phyloP scores from a whole-genome alignment of 2,797 vertebrate species.

The Micrastur ruficollis region DNA sequence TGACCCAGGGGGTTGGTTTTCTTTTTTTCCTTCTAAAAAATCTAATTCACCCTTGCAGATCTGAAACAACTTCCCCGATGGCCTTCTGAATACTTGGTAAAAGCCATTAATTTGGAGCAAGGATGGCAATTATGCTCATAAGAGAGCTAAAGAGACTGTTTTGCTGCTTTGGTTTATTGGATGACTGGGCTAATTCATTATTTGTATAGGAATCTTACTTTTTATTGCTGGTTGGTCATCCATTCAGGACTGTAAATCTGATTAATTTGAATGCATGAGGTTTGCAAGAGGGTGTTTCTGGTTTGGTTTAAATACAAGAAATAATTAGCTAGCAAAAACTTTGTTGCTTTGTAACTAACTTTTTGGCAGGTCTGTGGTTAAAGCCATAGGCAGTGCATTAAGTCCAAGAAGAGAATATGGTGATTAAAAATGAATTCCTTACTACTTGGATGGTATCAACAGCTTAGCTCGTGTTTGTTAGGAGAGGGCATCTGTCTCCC shows the following conservation, averaged over 20 bases:
- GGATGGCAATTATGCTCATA: not conserved
- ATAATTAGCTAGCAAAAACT: not conserved
- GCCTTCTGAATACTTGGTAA: not conserved
- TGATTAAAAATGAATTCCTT: not conserved
- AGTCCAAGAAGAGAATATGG: not conserved
- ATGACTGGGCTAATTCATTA: not conserved
- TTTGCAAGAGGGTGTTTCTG: not conserved
- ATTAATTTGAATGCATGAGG: not conserved
- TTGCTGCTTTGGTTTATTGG: not conserved
- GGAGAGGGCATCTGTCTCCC: not conserved
- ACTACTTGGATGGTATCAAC: not conserved
- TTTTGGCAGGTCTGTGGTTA: not conserved
- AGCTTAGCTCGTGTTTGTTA: not conserved
- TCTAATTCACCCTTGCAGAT: not conserved
- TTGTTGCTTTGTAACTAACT: not conserved
- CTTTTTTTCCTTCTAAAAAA: not conserved
- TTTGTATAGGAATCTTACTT: not conserved
- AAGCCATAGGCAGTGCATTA: not conserved
- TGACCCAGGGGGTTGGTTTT: accelerated
- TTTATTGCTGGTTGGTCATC: not conserved
- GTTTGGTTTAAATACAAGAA: not conserved
- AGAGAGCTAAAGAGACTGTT: not conserved
- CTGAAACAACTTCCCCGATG: not conserved
- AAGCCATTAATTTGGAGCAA: not conserved
- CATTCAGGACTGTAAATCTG: not conserved